A percentile compares a stretch with the other conserved stretches of the same genome.
phyloP scores from a whole-genome alignment of 2,113 vertebrate species.

The Hippocampus guttulatus region DNA sequence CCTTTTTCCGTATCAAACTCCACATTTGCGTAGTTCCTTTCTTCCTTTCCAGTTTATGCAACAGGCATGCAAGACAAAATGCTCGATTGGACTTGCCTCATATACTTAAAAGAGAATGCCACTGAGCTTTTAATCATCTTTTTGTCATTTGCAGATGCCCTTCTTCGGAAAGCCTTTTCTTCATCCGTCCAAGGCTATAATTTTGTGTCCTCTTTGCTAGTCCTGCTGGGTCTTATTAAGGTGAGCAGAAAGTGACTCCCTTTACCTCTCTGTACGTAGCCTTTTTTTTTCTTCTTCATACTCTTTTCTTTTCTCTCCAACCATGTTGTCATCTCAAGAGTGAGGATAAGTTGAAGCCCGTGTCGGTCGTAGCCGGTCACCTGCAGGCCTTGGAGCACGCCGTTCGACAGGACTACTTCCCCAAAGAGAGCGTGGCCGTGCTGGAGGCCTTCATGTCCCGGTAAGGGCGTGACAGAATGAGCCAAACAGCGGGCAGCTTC shows the following conservation, averaged over 20 bases:
- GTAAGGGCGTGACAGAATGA: conserved; percentile 75
- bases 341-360: conserved; percentile 88
- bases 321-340: conserved; percentile 70
- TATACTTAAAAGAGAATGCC: background rate
- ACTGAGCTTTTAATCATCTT: background rate
- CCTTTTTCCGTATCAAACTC: background rate
- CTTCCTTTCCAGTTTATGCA: background rate
- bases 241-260: conserved; percentile 47
- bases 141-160: conserved; percentile 69
- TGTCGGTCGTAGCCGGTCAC: conserved; percentile 83
- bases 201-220: conserved; percentile 84
- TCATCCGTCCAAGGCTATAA: conserved; percentile 78
- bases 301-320: background rate
- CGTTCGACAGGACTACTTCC: conserved; percentile 93
- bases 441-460: conserved; percentile 88
- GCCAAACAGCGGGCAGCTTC: conserved; percentile 42
- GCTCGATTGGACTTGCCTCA: too few relatives aligned
- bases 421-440: conserved; percentile 78
- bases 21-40: background rate
- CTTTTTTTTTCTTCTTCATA: background rate
- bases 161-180: conserved; percentile 86
- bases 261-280: background rate
- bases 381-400: conserved; percentile 85
- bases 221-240: conserved; percentile 92
- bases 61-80: background rate